These are phyloP conservation scores for Oncorhynchus clarkii DNA, from an alignment of 2,113 vertebrate genomes.

Conservation along the genomic window DNA sequence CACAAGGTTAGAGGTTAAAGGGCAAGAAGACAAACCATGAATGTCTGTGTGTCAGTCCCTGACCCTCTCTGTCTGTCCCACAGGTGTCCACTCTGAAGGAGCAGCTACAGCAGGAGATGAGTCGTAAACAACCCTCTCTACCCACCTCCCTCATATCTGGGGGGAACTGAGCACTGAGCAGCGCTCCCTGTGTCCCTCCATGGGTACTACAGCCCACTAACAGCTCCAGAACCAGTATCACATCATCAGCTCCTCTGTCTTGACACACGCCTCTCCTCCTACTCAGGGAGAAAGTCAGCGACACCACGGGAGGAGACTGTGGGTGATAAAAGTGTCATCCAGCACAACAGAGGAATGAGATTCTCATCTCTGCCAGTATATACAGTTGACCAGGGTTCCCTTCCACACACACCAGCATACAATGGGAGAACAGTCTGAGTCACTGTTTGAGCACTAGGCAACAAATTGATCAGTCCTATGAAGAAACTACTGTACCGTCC, in stretches of 20 bases:
- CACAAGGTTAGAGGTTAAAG: background rate
- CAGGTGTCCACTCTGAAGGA: conserved; percentile 83
- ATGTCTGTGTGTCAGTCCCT: background rate
- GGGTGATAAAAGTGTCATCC: conserved; percentile 24
- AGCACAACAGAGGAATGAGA: conserved; percentile 11
- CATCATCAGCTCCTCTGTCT: background rate
- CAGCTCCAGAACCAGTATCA: background rate
- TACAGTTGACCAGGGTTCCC: conserved; percentile 18
- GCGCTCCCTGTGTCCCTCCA: conserved; percentile 13
- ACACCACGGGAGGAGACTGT: conserved; percentile 8
- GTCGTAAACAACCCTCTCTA: conserved; percentile 63
- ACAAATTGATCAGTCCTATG: conserved; percentile 16
- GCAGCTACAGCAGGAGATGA: conserved; percentile 83
- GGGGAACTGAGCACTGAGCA: conserved; percentile 62
- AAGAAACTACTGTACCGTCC: conserved; percentile 27
- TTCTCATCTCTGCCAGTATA: conserved; percentile 21
- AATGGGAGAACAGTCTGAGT: conserved; percentile 1
- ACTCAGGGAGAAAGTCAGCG: conserved; percentile 41
- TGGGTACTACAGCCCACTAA: background rate
- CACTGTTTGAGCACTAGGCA: conserved; percentile 17
- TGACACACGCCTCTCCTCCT: background rate
- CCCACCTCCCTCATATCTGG: conserved; percentile 43
- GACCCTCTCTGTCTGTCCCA: background rate
- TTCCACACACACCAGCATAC: conserved; percentile 21
- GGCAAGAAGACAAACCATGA: background rate